Evolutionary conservation across 2,888 invertebrate genomes (phyloP).

Genomic region (Hofmannophila pseudospretella): DNA sequence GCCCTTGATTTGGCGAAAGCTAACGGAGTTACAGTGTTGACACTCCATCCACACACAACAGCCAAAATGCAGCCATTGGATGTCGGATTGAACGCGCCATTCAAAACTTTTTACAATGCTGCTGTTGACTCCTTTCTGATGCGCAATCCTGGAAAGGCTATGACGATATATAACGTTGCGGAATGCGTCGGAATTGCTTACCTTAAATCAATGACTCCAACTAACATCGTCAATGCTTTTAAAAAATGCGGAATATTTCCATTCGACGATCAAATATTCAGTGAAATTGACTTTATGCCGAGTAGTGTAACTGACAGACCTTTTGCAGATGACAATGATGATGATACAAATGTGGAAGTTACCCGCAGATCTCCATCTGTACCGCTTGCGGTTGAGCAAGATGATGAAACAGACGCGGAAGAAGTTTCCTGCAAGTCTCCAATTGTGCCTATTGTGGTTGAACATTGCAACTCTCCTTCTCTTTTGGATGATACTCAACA

Average conservation of each 20-base stretch:
- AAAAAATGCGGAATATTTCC: conserved; percentile 11
- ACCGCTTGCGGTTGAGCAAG: too few species aligned
- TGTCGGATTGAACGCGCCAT: conserved; percentile 37
- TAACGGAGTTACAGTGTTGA: conserved; percentile 23
- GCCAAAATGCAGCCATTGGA: conserved; percentile 47
- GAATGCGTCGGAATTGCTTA: conserved; percentile 21
- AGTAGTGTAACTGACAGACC: too few species aligned
- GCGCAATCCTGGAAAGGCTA: conserved; percentile 35
- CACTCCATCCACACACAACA: conserved; percentile 46
- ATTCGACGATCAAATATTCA: conserved; percentile 8
- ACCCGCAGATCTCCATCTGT: too few species aligned
- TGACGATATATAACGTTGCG: conserved; percentile 39
- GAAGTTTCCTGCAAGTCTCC: too few species aligned
- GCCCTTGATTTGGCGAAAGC: conserved; percentile 11
- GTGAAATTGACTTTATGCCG: conserved; percentile 12
- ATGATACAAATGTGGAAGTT: too few species aligned
- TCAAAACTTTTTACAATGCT: conserved; percentile 25
- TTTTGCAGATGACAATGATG: too few species aligned
- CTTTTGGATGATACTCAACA: too few species aligned
- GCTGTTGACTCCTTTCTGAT: conserved; percentile 33
- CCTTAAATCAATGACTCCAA: conserved; percentile 26
- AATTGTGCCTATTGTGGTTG: too few species aligned
- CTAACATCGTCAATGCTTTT: conserved; percentile 10
- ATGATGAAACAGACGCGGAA: too few species aligned
- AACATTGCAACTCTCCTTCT: too few species aligned